Base-by-base conservation (phyloP, 2,113 vertebrate genomes). In the rat (Rattus norvegicus) region DNA sequence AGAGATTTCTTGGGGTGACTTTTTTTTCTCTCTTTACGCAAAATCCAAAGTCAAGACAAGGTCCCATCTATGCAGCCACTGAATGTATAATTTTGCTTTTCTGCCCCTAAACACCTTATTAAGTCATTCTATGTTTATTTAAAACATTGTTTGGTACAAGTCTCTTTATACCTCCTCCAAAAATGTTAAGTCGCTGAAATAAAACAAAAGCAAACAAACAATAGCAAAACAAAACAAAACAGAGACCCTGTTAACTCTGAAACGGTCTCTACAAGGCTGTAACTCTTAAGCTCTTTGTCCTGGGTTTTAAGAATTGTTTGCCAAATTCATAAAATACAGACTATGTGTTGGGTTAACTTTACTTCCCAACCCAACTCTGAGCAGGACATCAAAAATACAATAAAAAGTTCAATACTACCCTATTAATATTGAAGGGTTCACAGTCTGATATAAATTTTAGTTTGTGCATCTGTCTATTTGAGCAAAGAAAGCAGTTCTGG, bases 21-120 rank as follows among this genome's bases (percentile, higher is more conserved):
- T n/a, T 84, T 97, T 33, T 36, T 76, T 88, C 84, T 63, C 96
- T 98, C 98, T 98, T 98, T 98, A 99, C 99, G 99, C 98, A 99
- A 98, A 99, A 98, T 98, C 98, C 98, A 97, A 99, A 99, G 99
- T 99, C 99, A 99, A 98, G 98, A 96, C 76, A 73, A 99, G 99
- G 99, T 99, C 99, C 99, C 95, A 95, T 96, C 96, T 98, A 98
- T 98, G 98, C 98, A 99, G 98, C 98, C 99, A 98, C 98, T 99
- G 99, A 99, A 99, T 98, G 99, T 98, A 99, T 96, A 98, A 97
- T 98, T 98, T 98, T 98, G 97, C 98, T 98, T 98, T 43, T 98
- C 97, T 98, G 97, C 95, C 96, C 97, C 96, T 97, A 98, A 98
- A 97, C 95, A 98, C 98, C 92, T 97, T 98, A 97, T 98, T 98